phyloP scores from a whole-genome alignment of 2,113 vertebrate species.

The Diphyllodes magnificus region DNA sequence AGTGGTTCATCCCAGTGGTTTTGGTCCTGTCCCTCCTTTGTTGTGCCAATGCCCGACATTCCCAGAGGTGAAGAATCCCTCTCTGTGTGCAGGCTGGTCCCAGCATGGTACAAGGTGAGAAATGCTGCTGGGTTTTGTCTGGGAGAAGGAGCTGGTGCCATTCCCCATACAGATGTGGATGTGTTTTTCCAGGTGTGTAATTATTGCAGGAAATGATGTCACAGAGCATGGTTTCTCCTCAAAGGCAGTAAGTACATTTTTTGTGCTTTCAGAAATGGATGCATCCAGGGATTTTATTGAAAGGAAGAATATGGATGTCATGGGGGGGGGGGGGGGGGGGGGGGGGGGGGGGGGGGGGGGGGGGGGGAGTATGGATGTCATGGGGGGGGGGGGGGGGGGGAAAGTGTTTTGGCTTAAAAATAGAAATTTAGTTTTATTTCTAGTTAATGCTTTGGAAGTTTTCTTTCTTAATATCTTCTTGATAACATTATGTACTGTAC shows the following conservation, averaged over 20 bases:
- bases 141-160: background rate
- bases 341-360: no score
- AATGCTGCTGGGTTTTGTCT: rapidly evolving
- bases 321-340: rapidly evolving
- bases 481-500: no score
- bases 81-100: background rate
- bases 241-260: background rate
- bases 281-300: background rate
- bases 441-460: background rate
- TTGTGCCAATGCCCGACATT: rapidly evolving
- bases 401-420: background rate
- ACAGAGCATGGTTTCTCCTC: background rate
- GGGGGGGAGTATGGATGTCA: background rate
- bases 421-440: background rate
- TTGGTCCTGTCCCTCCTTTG: background rate
- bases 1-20: background rate
- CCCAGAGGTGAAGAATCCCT: background rate
- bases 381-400: rapidly evolving
- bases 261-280: background rate
- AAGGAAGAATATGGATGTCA: background rate
- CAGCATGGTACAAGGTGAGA: background rate
- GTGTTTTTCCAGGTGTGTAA: background rate
- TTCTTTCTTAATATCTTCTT: background rate
- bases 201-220: background rate
- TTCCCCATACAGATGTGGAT: no score